Evolutionary conservation across 2,888 invertebrate species (phyloP).

Genomic region (Acrobasis suavella): DNA sequence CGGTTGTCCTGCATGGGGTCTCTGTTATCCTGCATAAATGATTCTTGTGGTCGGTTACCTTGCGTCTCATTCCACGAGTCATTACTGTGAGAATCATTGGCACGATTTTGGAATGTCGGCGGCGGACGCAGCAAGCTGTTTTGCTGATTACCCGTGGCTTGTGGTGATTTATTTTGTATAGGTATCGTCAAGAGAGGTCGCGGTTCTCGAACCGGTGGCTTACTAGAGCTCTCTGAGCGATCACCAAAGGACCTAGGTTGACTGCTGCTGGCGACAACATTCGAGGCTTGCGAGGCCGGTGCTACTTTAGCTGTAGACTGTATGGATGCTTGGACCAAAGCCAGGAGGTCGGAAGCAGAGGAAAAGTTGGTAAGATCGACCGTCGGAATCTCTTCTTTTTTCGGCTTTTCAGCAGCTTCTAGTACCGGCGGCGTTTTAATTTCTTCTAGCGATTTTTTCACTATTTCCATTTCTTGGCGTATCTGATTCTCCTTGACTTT

Average conservation of each 20-base stretch:
- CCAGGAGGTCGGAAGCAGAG: slow-evolving; percentile 64
- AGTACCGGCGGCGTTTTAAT: slow-evolving; percentile 40
- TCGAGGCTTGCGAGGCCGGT: slow-evolving; percentile 36
- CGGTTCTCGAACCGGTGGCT: slow-evolving; percentile 22
- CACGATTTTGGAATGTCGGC: neutral
- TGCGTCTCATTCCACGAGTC: slow-evolving; percentile 16
- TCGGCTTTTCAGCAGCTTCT: slow-evolving; percentile 27
- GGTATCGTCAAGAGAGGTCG: slow-evolving; percentile 27
- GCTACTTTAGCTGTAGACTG: slow-evolving; percentile 45
- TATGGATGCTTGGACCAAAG: slow-evolving; percentile 68
- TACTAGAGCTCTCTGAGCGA: slow-evolving; percentile 38
- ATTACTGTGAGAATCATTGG: slow-evolving; percentile 11
- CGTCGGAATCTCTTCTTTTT: slow-evolving; percentile 17
- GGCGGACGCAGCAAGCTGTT: neutral
- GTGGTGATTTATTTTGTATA: neutral
- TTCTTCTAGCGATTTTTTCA: slow-evolving; percentile 71
- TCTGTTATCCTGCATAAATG: slow-evolving; percentile 12
- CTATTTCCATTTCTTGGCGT: slow-evolving; percentile 82
- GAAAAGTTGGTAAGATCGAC: slow-evolving; percentile 48
- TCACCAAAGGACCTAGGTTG: slow-evolving; percentile 72
- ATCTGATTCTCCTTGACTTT: slow-evolving; percentile 86
- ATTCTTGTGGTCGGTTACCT: slow-evolving; percentile 10
- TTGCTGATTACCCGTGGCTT: slow-evolving; percentile 7
- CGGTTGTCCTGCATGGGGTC: slow-evolving; percentile 17
- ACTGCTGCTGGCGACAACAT: slow-evolving; percentile 50